Percentiles rank a stretch among this genome's conserved stretches.
Conservation (phyloP, 2,113 vertebrate genomes). For the Sphyrna mokarran region DNA sequence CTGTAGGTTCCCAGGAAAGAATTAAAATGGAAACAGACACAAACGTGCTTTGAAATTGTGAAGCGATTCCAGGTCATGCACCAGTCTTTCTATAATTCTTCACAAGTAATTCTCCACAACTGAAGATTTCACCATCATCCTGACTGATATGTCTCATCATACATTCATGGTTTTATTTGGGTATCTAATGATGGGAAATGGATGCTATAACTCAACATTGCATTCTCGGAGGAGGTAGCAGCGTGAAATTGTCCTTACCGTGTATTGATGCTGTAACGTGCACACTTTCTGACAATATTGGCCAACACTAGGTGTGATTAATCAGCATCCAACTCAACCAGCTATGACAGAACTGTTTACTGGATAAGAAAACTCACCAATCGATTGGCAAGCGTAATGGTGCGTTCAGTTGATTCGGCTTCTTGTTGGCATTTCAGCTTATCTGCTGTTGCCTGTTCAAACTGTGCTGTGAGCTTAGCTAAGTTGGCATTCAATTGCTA, state of each 20-base stretch:
- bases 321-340: neutral
- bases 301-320: neutral
- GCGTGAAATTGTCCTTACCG: neutral
- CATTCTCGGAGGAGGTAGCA: neutral
- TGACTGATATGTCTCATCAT: neutral
- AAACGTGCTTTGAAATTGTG: neutral
- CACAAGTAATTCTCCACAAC: neutral
- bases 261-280: neutral
- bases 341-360: neutral
- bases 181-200: neutral
- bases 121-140: neutral
- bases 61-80: neutral
- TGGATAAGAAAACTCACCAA: constrained; percentile 65
- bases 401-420: constrained; percentile 72
- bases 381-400: constrained; percentile 84
- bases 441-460: constrained; percentile 83
- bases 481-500: constrained; percentile 88
- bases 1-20: too few relatives aligned
- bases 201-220: neutral
- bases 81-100: neutral
- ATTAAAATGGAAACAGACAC: too few relatives aligned
- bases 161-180: neutral
- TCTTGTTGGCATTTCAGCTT: constrained; percentile 88
- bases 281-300: too few relatives aligned
- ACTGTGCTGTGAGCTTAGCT: constrained; percentile 75